A percentile compares a stretch with the other conserved stretches of the same genome.
Evolutionary conservation across 1,140 invertebrate species (phyloP).

Genomic region (Sesamia nonagrioides): DNA sequence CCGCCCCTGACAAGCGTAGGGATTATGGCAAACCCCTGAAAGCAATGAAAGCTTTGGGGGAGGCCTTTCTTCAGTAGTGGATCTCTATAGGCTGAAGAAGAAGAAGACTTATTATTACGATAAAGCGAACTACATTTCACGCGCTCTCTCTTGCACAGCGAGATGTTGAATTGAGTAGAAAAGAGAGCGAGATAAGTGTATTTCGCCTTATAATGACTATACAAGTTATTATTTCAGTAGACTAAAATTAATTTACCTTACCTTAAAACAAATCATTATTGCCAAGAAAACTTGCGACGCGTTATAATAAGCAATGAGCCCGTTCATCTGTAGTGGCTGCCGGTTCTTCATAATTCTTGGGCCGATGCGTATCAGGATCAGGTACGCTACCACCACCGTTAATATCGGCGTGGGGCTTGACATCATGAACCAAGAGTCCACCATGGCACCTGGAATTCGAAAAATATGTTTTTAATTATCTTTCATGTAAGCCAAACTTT

Average conservation of each 20-base stretch:
- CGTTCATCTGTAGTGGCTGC: conserved; percentile 93
- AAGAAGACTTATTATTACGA: too few species aligned
- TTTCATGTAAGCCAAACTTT: not conserved
- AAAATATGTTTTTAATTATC: not conserved
- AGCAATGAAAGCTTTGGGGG: too few species aligned
- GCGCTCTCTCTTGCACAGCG: too few species aligned
- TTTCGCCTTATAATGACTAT: too few species aligned
- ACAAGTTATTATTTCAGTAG: not conserved
- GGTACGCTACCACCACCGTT: conserved; percentile 91
- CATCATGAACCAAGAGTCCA: conserved; percentile 95
- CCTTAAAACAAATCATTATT: conserved; percentile 76
- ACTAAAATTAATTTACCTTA: conserved; percentile 42
- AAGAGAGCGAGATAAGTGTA: too few species aligned
- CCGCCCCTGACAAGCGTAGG: too few species aligned
- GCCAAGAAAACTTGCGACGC: conserved; percentile 91
- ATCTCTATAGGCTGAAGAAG: too few species aligned
- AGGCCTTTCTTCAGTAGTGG: too few species aligned
- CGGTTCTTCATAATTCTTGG: conserved; percentile 95
- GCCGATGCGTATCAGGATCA: conserved; percentile 92
- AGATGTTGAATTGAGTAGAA: too few species aligned
- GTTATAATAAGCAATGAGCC: conserved; percentile 94
- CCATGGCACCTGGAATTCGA: conserved; percentile 91
- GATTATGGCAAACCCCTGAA: too few species aligned
- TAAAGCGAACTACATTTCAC: too few species aligned
- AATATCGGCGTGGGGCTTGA: conserved; percentile 92